phyloP scores from a whole-genome alignment of 2,113 vertebrate species.

The Pseudonaja textilis region DNA sequence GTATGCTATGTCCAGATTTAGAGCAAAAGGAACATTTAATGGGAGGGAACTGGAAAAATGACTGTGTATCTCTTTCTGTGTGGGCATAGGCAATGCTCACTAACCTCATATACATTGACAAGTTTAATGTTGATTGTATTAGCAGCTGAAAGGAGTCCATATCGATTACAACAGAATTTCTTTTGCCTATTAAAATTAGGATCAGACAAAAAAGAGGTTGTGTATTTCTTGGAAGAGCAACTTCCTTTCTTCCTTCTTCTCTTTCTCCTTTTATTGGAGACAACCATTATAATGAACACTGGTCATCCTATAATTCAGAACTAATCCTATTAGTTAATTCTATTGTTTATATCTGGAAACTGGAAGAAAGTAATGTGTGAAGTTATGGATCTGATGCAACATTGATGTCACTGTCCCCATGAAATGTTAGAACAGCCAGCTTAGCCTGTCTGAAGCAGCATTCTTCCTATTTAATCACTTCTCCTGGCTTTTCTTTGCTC shows the following conservation, averaged over 20 bases:
- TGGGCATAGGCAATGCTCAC: background rate
- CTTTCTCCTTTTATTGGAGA: constrained; percentile 6
- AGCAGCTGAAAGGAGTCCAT: background rate
- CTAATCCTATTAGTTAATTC: background rate
- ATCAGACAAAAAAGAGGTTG: background rate
- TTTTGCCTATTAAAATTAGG: background rate
- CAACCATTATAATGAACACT: background rate
- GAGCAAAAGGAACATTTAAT: constrained; percentile 26
- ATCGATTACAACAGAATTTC: background rate
- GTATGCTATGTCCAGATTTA: background rate
- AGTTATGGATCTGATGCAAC: background rate
- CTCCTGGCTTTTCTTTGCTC: background rate
- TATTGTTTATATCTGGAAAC: background rate
- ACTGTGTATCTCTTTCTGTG: background rate
- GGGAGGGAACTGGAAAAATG: background rate
- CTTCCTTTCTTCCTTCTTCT: background rate
- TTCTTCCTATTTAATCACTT: constrained; percentile 13
- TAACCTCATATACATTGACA: background rate
- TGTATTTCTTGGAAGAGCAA: background rate
- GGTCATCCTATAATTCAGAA: background rate
- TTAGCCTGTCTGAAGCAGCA: background rate
- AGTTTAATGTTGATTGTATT: background rate
- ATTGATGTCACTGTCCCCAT: background rate
- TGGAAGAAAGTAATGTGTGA: background rate
- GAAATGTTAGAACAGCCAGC: background rate